A percentile compares a stretch with the other conserved stretches of the same genome.
Conservation (phyloP, 1,140 invertebrate species). For the Ericerus pela region DNA sequence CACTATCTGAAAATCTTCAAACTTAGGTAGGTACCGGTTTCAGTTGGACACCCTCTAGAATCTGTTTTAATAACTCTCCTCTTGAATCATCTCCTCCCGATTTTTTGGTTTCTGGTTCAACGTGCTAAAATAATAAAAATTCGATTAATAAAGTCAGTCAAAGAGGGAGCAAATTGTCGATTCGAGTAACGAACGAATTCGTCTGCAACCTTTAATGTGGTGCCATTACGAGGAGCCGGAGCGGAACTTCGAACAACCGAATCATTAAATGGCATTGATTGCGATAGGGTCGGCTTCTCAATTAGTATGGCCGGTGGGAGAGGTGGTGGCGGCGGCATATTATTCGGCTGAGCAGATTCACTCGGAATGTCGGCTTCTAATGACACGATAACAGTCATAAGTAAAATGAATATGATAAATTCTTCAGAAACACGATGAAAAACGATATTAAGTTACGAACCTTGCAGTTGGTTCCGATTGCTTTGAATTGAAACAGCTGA, state of each 20-base stretch:
- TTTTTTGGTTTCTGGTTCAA: constrained; percentile 17
- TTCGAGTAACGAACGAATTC: not conserved
- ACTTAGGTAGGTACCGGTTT: no score
- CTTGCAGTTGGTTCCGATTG: not conserved
- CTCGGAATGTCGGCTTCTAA: no score
- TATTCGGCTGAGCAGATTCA: not conserved
- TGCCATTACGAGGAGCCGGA: constrained; percentile 51
- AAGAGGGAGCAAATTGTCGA: no score
- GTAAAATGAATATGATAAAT: no score
- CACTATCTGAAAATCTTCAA: no score
- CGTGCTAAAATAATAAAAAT: constrained; percentile 13
- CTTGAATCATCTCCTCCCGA: constrained; percentile 38
- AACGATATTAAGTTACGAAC: no score
- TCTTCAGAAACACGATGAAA: no score
- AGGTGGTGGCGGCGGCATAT: constrained; percentile 32
- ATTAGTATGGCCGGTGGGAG: constrained; percentile 36
- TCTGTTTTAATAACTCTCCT: constrained; percentile 60
- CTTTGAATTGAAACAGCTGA: not conserved
- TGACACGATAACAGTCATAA: no score
- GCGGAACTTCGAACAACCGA: constrained; percentile 15
- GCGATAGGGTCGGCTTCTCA: no score
- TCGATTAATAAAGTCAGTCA: no score
- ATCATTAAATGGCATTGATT: constrained; percentile 20
- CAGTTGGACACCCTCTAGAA: constrained; percentile 58
- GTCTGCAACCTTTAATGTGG: constrained; percentile 38